phyloP scores from a whole-genome alignment of 2,113 vertebrate species.

The Cebus imitator region DNA sequence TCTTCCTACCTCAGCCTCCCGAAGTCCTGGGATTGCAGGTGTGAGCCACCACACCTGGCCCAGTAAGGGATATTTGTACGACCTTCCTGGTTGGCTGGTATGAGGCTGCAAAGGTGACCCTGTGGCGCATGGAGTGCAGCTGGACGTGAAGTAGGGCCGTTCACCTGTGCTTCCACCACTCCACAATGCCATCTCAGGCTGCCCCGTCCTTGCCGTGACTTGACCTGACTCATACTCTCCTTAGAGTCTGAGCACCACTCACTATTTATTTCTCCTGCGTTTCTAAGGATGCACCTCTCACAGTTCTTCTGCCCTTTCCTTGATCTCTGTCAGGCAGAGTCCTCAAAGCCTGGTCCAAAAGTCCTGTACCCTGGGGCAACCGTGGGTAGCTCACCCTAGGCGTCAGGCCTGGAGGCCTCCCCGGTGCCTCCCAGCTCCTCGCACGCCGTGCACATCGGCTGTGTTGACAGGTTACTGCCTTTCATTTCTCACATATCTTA shows the following conservation, averaged over 20 bases:
- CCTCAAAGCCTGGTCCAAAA: background rate
- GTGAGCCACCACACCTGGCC: background rate
- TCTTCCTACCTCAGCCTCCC: background rate
- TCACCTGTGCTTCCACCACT: fast-evolving
- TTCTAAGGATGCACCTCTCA: background rate
- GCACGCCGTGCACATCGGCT: fast-evolving
- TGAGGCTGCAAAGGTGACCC: no score
- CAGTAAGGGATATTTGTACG: background rate
- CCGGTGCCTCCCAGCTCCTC: background rate
- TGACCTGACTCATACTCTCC: background rate
- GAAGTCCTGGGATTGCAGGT: background rate
- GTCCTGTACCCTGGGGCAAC: background rate
- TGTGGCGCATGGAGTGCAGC: fast-evolving
- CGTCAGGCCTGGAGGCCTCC: background rate
- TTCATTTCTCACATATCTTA: background rate
- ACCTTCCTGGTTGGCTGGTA: fast-evolving
- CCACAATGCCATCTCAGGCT: fast-evolving
- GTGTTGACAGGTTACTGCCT: background rate
- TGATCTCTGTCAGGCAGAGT: background rate
- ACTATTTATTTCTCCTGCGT: fast-evolving
- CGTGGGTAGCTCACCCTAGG: background rate
- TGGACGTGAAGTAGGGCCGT: fast-evolving
- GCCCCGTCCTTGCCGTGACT: background rate
- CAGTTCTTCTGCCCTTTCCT: background rate
- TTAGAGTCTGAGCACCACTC: background rate